Base-by-base conservation (phyloP, 2,888 invertebrate species). In the Gryllus longicercus region DNA sequence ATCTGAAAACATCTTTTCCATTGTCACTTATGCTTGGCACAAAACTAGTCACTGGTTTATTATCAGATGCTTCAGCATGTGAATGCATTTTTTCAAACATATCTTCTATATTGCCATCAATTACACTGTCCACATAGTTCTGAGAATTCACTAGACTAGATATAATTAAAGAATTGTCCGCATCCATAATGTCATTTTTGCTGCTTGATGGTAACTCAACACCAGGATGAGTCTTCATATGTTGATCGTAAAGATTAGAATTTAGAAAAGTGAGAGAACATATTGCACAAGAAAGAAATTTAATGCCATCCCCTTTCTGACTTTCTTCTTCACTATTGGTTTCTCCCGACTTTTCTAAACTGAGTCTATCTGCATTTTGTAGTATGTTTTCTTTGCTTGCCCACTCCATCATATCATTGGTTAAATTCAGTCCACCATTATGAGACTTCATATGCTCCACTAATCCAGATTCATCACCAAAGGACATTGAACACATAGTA, bases 211-310 rank as follows among this genome's bases (percentile, higher is more conserved):
- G 14, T 11, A 63, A 63, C 63, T n/a, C 63, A 63, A 63, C 63
- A 18, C n/a, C 63, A 16, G 63, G 85, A 83, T 88, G 88, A 50
- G 87, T 86, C 82, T 88, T 88, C 87, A 87, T 87, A 81, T 88
- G 88, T 80, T 88, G 88, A 81, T 87, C 87, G 82, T 87, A 88
- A 81, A 87, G 87, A 23, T 85, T 86, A 84, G 88, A 87, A 83
- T 87, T 88, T 23, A 88, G 86, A 82, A 88, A 88, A 2, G 88
- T 88, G 82, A 88, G 82, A 78, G 88, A 88, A 84, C 88, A 88
- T 79, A 87, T 85, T 83, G 86, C 87, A 83, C 88, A 88, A 74
- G 88, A 87, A 82, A 87, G 87, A 85, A 88, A 88, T 77, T 87
- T 86, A 78, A 88, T 88, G 80, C 86, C 86, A 80, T 74, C 74